Conservation (phyloP, 2,888 invertebrate species). For the Bellardia pandia region DNA sequence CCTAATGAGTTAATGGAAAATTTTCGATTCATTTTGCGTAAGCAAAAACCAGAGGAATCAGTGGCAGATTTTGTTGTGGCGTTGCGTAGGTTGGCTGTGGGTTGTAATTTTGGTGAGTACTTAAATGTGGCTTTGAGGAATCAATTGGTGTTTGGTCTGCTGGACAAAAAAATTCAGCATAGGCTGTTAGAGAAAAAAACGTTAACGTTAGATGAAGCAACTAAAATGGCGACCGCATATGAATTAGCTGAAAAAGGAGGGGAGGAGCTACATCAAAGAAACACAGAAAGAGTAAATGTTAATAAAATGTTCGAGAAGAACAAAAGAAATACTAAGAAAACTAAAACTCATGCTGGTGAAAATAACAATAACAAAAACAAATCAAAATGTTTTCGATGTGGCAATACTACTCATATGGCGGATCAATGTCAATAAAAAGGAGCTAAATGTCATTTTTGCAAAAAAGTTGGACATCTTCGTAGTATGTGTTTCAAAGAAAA, state of each 20-base stretch:
- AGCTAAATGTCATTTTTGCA: slow-evolving; percentile 35
- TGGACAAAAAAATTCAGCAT: slow-evolving; percentile 62
- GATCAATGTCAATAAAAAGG: slow-evolving; percentile 54
- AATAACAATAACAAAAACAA: slow-evolving; percentile 4
- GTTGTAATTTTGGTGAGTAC: slow-evolving; percentile 54
- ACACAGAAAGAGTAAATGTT: neutral
- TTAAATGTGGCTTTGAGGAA: slow-evolving; percentile 62
- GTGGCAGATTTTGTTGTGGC: slow-evolving; percentile 26
- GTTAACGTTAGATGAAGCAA: slow-evolving; percentile 54
- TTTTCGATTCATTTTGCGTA: slow-evolving; percentile 46
- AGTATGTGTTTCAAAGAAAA: slow-evolving; percentile 48
- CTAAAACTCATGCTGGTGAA: too few species aligned
- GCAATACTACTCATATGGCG: slow-evolving; percentile 43
- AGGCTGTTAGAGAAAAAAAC: slow-evolving; percentile 59
- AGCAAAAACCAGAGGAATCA: slow-evolving; percentile 19
- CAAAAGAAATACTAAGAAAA: slow-evolving; percentile 2
- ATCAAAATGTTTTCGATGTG: slow-evolving; percentile 48
- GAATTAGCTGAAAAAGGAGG: slow-evolving; percentile 68
- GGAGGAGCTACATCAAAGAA: slow-evolving; percentile 60
- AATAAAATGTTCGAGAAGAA: slow-evolving; percentile 48
- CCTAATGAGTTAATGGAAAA: slow-evolving; percentile 39
- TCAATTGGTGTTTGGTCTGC: slow-evolving; percentile 66
- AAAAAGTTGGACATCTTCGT: slow-evolving; percentile 40
- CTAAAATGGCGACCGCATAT: slow-evolving; percentile 49
- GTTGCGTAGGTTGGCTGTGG: slow-evolving; percentile 27